Conservation (phyloP, 2,888 invertebrate genomes). For the Yponomeuta plumbellus region DNA sequence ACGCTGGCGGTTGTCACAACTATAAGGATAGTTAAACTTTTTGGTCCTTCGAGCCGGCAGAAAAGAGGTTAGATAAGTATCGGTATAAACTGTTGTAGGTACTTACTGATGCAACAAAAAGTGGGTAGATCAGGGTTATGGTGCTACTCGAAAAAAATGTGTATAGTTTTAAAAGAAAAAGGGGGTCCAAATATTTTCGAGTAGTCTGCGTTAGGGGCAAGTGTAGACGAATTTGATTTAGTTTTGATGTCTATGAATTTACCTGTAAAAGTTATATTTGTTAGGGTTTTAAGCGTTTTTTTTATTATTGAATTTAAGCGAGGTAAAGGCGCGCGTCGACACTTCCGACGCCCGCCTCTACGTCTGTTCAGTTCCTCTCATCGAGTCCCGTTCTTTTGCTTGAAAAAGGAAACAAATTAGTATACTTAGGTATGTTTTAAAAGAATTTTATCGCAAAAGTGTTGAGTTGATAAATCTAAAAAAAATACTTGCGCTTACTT, state of each 20-base stretch:
- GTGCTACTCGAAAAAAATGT: slow-evolving; percentile 12
- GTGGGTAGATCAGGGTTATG: not conserved
- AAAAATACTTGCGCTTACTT: too few species aligned
- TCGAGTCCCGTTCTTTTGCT: slow-evolving; percentile 47
- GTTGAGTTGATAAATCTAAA: too few species aligned
- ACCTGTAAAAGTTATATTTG: not conserved
- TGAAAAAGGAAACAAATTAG: too few species aligned
- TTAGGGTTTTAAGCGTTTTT: slow-evolving; percentile 20
- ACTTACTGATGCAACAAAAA: not conserved
- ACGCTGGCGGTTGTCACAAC: not conserved
- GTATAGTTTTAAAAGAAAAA: slow-evolving; percentile 14
- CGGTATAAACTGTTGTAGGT: not conserved
- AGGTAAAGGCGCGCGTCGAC: slow-evolving; percentile 51
- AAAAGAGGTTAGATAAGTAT: not conserved
- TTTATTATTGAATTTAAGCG: slow-evolving; percentile 39
- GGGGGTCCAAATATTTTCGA: slow-evolving; percentile 15
- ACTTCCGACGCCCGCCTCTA: slow-evolving; percentile 48
- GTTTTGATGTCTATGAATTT: slow-evolving; percentile 3
- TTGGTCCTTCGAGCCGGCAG: not conserved
- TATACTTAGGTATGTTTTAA: too few species aligned
- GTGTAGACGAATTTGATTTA: not conserved
- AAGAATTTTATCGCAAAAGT: too few species aligned
- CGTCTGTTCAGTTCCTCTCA: slow-evolving; percentile 58
- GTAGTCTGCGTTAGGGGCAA: not conserved
- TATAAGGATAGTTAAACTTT: not conserved